A percentile compares a stretch with the other conserved stretches of the same genome.
Evolutionary conservation across 1,140 invertebrate species (phyloP).

Genomic region (Agrypnia vestita): DNA sequence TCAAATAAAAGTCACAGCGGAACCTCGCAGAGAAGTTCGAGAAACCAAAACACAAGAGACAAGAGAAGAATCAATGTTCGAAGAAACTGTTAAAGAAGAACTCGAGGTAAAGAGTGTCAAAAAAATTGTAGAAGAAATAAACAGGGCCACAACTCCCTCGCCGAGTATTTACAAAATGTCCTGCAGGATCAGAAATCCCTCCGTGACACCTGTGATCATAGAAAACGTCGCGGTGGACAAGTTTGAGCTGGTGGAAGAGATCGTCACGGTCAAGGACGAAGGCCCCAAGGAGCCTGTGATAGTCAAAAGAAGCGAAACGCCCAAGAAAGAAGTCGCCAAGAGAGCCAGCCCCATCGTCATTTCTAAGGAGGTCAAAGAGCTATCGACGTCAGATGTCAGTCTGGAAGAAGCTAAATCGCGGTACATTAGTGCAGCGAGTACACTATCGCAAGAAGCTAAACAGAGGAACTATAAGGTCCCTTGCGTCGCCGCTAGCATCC

Average conservation of each 20-base stretch:
- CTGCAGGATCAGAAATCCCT: slow-evolving; percentile 18
- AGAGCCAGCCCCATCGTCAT: not conserved
- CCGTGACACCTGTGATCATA: slow-evolving; percentile 8
- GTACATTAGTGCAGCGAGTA: slow-evolving; percentile 51
- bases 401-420: slow-evolving; percentile 50
- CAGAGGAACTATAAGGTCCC: slow-evolving; percentile 48
- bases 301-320: slow-evolving; percentile 11
- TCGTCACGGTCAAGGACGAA: too few species aligned
- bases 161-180: slow-evolving; percentile 41
- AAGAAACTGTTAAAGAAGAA: slow-evolving; percentile 58
- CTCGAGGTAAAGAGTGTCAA: slow-evolving; percentile 31
- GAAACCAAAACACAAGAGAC: not conserved
- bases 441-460: slow-evolving; percentile 53
- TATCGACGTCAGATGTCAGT: slow-evolving; percentile 20
- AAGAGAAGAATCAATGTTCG: slow-evolving; percentile 59
- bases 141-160: slow-evolving; percentile 33
- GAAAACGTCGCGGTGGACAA: slow-evolving; percentile 16
- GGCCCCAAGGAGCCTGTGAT: not conserved
- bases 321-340: not conserved
- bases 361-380: slow-evolving; percentile 38
- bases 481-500: slow-evolving; percentile 43
- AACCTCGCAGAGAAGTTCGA: slow-evolving; percentile 58
- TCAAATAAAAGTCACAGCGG: not conserved
- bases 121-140: slow-evolving; percentile 40
- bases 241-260: slow-evolving; percentile 29